A percentile compares a stretch with the other conserved stretches of the same genome.
Conservation (phyloP, 2,113 vertebrate genomes). For the Ardeotis arabs region DNA sequence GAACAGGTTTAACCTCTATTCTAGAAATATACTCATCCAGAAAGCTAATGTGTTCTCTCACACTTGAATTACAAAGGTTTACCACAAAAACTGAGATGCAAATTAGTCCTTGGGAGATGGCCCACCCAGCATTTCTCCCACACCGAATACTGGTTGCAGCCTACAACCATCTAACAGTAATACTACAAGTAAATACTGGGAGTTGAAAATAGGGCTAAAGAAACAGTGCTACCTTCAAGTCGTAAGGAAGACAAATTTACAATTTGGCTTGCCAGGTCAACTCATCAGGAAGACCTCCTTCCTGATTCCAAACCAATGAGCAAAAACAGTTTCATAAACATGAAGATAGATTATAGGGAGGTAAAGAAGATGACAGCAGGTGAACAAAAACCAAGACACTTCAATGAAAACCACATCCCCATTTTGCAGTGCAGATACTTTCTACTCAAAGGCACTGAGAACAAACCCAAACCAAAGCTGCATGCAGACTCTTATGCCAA, state of each 20-base stretch:
- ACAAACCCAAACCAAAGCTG: not conserved
- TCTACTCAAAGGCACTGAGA: not conserved
- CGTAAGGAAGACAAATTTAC: not conserved
- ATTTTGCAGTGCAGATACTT: not conserved
- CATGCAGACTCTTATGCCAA: not conserved
- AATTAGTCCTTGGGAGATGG: not conserved
- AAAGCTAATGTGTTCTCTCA: not conserved
- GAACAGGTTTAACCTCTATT: not conserved
- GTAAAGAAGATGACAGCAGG: not conserved
- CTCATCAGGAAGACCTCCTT: not conserved
- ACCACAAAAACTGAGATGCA: not conserved
- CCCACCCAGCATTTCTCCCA: not conserved
- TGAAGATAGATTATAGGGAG: not conserved
- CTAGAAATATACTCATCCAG: not conserved
- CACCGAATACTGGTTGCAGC: not conserved
- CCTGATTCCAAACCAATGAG: not conserved
- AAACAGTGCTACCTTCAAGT: not conserved
- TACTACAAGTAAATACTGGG: not conserved
- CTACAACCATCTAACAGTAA: not conserved
- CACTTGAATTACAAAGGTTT: not conserved
- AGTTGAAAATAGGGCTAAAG: not conserved
- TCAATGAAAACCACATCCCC: not conserved
- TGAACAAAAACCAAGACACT: not conserved
- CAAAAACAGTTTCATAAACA: not conserved
- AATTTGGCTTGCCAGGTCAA: not conserved